Conservation (phyloP, 2,113 vertebrate species). For the Pipa parva region DNA sequence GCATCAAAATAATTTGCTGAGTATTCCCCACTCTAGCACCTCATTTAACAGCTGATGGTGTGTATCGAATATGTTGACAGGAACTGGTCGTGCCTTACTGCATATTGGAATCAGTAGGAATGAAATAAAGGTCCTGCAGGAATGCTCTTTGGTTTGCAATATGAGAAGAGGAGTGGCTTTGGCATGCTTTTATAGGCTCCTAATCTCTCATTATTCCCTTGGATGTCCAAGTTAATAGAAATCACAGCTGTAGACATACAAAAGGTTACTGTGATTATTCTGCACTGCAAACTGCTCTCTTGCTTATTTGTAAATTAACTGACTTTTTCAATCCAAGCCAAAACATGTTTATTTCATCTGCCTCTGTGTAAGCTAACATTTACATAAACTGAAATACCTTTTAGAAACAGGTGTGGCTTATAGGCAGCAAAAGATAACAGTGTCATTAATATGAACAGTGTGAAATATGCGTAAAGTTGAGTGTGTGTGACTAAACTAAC, state of each 20-base stretch:
- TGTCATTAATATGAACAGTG: too few relatives aligned
- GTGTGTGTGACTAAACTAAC: too few relatives aligned
- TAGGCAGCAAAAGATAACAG: too few relatives aligned
- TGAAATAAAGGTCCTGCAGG: constrained; percentile 34
- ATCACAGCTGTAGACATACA: neutral
- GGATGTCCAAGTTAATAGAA: constrained; percentile 14
- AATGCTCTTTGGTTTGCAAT: constrained; percentile 26
- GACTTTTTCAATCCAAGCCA: neutral
- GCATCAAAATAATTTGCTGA: constrained; percentile 41
- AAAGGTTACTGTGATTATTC: neutral
- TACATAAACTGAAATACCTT: too few relatives aligned
- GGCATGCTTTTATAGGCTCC: constrained; percentile 17
- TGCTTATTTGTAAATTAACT: neutral
- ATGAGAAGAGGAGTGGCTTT: constrained; percentile 22
- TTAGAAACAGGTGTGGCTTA: too few relatives aligned
- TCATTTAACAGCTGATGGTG: constrained; percentile 40
- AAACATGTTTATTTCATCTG: neutral
- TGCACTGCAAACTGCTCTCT: neutral
- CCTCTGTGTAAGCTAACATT: too few relatives aligned
- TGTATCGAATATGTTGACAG: constrained; percentile 41
- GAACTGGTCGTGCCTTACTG: constrained; percentile 36
- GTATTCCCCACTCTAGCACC: constrained; percentile 39
- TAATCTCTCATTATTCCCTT: constrained; percentile 11
- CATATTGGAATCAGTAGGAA: constrained; percentile 39
- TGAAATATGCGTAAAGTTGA: too few relatives aligned